phyloP scores from a whole-genome alignment of 1,140 invertebrate species.

The Drosophila punjabiensis region DNA sequence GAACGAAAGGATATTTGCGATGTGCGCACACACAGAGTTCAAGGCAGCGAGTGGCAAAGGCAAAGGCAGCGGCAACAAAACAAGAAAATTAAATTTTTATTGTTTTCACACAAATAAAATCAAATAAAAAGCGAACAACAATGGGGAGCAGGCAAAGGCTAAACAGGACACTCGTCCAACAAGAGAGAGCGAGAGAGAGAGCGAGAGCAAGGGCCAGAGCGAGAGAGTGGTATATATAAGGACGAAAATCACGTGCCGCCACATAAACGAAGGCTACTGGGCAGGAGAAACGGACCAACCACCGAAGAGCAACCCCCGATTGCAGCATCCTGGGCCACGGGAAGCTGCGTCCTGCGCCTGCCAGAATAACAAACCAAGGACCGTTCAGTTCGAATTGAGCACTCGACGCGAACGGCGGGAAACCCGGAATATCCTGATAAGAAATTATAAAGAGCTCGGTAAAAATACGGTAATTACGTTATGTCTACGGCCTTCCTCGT shows the following conservation, averaged over 20 bases:
- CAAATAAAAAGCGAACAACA: slow-evolving; percentile 84
- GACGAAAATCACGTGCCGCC: slow-evolving; percentile 66
- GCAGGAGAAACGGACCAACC: slow-evolving; percentile 83
- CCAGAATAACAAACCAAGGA: slow-evolving; percentile 24
- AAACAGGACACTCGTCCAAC: slow-evolving; percentile 55
- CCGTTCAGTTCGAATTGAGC: slow-evolving; percentile 74
- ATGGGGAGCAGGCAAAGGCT: slow-evolving; percentile 65
- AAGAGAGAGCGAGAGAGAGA: slow-evolving; percentile 24
- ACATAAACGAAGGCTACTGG: slow-evolving; percentile 64
- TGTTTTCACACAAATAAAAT: slow-evolving; percentile 85
- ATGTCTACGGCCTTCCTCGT: slow-evolving; percentile 83
- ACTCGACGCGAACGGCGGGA: slow-evolving; percentile 76
- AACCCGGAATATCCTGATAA: slow-evolving; percentile 23
- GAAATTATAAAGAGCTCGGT: not conserved
- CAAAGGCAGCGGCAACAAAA: slow-evolving; percentile 71
- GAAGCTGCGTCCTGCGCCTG: slow-evolving; percentile 44
- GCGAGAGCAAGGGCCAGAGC: slow-evolving; percentile 7
- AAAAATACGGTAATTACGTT: slow-evolving; percentile 27
- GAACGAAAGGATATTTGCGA: slow-evolving; percentile 29
- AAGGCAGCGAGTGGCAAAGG: slow-evolving; percentile 55
- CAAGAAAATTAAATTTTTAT: slow-evolving; percentile 85
- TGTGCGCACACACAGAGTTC: slow-evolving; percentile 38
- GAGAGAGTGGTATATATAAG: slow-evolving; percentile 49
- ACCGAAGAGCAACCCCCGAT: slow-evolving; percentile 82
- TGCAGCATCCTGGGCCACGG: not conserved